Conservation (phyloP, 2,888 invertebrate species). For the Leistus spinibarbis region DNA sequence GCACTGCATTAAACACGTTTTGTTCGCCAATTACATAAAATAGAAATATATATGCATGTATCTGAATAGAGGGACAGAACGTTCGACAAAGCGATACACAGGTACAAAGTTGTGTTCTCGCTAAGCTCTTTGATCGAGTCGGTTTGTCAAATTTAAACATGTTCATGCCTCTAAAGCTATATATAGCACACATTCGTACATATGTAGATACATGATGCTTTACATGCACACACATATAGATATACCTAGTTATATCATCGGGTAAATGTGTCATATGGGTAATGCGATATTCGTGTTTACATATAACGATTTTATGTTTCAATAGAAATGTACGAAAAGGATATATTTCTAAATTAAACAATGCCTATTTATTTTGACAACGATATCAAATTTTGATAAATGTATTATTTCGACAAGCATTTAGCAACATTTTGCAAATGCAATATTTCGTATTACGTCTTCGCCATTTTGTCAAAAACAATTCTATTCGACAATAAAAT, state of each 20-base stretch:
- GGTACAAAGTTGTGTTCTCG: not conserved
- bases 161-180: not conserved
- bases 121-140: conserved; percentile 8
- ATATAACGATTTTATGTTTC: not conserved
- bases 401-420: too few relatives aligned
- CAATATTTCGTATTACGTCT: too few relatives aligned
- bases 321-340: too few relatives aligned
- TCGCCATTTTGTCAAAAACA: too few relatives aligned
- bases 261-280: not conserved
- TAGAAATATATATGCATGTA: conserved; percentile 3
- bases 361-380: too few relatives aligned
- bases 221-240: not conserved
- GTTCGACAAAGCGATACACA: not conserved
- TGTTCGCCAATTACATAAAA: conserved; percentile 8
- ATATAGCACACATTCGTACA: not conserved
- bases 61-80: too few relatives aligned
- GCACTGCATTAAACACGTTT: not conserved
- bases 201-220: not conserved
- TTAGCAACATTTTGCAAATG: too few relatives aligned
- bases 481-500: too few relatives aligned
- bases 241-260: not conserved
- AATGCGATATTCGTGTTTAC: not conserved
- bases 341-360: too few relatives aligned
- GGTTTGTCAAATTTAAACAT: not conserved
- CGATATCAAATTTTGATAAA: too few relatives aligned